A percentile compares a stretch with the other conserved stretches of the same genome.
These are phyloP conservation scores for Drosophila albomicans DNA, from an alignment of 1,140 invertebrate species.

Conservation along the genomic window DNA sequence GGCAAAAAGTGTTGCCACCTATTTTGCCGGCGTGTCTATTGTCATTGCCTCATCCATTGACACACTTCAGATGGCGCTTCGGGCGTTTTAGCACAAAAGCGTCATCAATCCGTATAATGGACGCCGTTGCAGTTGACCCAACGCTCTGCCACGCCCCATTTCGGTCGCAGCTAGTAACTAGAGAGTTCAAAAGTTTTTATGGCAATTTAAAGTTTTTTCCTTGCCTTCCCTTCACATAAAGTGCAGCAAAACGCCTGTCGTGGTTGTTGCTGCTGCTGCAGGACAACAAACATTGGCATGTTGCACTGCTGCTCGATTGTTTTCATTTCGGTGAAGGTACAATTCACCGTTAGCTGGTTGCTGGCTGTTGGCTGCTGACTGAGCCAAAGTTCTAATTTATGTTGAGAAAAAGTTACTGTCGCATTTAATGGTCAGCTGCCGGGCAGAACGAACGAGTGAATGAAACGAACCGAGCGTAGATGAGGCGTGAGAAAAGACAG, in stretches of 20 bases:
- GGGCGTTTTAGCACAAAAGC: slow-evolving; percentile 16
- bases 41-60: slow-evolving; percentile 32
- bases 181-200: slow-evolving; percentile 56
- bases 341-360: slow-evolving; percentile 29
- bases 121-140: slow-evolving; percentile 55
- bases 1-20: slow-evolving; percentile 14
- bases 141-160: slow-evolving; percentile 23
- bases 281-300: slow-evolving; percentile 32
- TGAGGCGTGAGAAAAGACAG: neutral
- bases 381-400: slow-evolving; percentile 70
- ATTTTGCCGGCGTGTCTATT: slow-evolving; percentile 21
- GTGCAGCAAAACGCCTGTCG: slow-evolving; percentile 21
- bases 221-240: slow-evolving; percentile 33
- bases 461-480: neutral
- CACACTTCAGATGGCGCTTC: slow-evolving; percentile 35
- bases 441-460: neutral
- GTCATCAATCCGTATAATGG: slow-evolving; percentile 66
- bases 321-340: slow-evolving; percentile 37
- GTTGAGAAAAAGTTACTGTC: slow-evolving; percentile 62
- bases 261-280: slow-evolving; percentile 15
- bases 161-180: slow-evolving; percentile 4
- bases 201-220: slow-evolving; percentile 66
- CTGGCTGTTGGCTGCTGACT: neutral
- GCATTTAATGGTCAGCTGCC: slow-evolving; percentile 58
- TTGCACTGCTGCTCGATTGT: slow-evolving; percentile 65